Conservation (phyloP, 2,797 vertebrate species). For the Cirrhinus mrigala region DNA sequence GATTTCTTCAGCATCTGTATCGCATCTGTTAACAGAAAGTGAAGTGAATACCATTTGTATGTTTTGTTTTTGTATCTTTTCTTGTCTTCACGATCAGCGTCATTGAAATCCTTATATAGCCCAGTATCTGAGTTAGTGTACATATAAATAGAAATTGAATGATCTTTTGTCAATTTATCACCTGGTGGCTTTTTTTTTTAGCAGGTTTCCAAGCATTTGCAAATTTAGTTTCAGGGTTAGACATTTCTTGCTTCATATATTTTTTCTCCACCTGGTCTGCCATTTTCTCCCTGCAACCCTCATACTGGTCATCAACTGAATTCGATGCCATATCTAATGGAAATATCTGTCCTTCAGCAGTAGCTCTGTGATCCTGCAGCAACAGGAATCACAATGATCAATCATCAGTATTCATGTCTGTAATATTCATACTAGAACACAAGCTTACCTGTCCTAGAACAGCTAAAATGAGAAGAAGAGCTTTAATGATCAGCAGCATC, state of each 20-base stretch:
- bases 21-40: too few relatives aligned
- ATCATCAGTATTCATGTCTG: background rate
- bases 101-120: too few relatives aligned
- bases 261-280: background rate
- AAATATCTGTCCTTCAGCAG: background rate
- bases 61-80: background rate
- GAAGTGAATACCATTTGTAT: too few relatives aligned
- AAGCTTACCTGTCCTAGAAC: background rate
- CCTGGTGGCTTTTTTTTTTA: background rate
- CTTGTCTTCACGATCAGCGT: too few relatives aligned
- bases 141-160: too few relatives aligned
- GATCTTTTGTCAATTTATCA: background rate
- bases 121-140: too few relatives aligned
- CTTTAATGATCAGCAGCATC: constrained; percentile 14
- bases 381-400: background rate
- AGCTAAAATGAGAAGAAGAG: constrained; percentile 2
- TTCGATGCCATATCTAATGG: background rate
- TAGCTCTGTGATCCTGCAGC: background rate
- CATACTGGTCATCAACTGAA: background rate
- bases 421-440: constrained; percentile 3
- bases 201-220: too few relatives aligned
- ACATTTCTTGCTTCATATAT: background rate
- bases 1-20: too few relatives aligned
- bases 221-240: too few relatives aligned
- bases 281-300: background rate